Conservation (phyloP, 1,140 invertebrate species). For the Plutomurus gul region DNA sequence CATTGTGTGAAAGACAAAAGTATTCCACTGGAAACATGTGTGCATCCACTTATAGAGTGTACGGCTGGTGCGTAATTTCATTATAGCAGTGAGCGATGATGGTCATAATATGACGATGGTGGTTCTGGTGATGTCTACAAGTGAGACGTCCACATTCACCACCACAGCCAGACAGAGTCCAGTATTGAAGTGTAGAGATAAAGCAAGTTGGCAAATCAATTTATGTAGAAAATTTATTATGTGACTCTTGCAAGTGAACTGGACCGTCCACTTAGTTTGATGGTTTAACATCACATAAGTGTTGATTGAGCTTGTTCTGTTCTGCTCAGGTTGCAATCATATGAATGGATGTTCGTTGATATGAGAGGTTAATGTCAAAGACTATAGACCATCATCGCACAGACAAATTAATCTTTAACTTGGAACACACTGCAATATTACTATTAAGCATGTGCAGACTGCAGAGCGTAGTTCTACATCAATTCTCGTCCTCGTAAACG, state of each 20-base stretch:
- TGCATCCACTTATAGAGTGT: no score
- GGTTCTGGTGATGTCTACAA: no score
- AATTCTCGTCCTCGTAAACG: not conserved
- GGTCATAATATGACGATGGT: no score
- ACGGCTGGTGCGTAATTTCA: not conserved
- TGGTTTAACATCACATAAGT: slow-evolving; percentile 4
- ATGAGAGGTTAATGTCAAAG: not conserved
- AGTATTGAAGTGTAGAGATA: not conserved
- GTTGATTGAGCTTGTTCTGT: slow-evolving; percentile 9
- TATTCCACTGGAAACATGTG: no score
- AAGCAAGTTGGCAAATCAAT: not conserved
- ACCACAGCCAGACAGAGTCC: not conserved
- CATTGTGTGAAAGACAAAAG: not conserved
- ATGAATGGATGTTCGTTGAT: not conserved
- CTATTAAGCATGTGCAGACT: not conserved
- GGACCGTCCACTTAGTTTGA: slow-evolving; percentile 3
- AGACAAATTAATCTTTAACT: not conserved
- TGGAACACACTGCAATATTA: not conserved
- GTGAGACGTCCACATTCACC: no score
- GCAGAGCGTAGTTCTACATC: not conserved
- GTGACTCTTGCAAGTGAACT: not conserved
- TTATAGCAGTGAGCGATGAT: not conserved
- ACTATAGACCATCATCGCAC: not conserved
- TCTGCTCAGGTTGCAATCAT: slow-evolving; percentile 1
- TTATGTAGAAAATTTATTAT: not conserved